Base-by-base conservation (phyloP, 64 coral and sea anemone species). In the Catalaphyllia jardinei region DNA sequence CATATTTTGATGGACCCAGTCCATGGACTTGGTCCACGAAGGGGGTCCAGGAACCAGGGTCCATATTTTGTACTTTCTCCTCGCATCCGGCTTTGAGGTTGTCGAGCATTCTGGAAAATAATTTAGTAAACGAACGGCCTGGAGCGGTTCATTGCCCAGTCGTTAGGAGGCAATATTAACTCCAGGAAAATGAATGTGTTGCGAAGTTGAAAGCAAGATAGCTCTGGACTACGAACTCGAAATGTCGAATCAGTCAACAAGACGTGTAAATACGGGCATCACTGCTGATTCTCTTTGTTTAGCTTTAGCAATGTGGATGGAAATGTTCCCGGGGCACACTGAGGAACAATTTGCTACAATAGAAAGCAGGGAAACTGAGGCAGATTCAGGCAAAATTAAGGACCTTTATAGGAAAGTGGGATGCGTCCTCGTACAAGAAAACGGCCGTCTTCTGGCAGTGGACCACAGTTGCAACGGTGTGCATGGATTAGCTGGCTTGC, bases 391-490 rank as follows among this genome's bases (percentile, higher is more conserved):
- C 62, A 24, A 18, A 65, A 65, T 24, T 25, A 69, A 24, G 22
- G 22, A 69, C 4, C 1, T 65, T 4, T 62, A 50, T 82, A 86
- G 75, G 12, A 86, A 86, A 86, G 31, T 67, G 22, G 90, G 90
- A 10, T 79, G 80, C 10, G 73, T 78, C 10, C 60, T 86, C 22
- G 90, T 86, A 20, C 33, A 86, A 20, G 65, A 72, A 49, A 78
- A 86, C n/a, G 73, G 46, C 74, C 54, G 73, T 24, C 19, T 83
- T 60, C 27, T 92, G n/a, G 82, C 90, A 46, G 73, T 92, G 29
- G 90, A 92, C 38, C 75, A 73, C 49, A 92, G 90, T 49, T 72
- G 57, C 30, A 60, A 86, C n/a, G 90, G 82, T 29, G 90, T 92
- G 7, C 90, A 92, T 59, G 90, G 62, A 76, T 55, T 75, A 17